These are phyloP conservation scores for Ladona fulva DNA, from an alignment of 1,140 invertebrate genomes.

Conservation along the genomic window DNA sequence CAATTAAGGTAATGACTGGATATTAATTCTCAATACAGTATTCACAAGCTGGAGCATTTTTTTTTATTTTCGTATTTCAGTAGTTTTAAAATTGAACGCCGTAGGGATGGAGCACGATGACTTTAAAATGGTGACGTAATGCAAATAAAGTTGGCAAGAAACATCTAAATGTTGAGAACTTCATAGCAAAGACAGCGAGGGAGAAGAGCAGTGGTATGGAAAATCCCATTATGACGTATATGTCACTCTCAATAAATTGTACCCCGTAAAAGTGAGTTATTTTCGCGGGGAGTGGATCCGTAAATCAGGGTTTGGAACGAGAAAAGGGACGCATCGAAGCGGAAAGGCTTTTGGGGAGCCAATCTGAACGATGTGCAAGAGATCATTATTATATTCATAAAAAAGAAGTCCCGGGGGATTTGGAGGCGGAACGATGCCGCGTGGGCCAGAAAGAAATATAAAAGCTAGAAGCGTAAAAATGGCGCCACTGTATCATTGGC, in stretches of 20 bases:
- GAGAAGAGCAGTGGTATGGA: neutral
- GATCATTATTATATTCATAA: conserved; percentile 5
- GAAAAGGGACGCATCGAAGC: neutral
- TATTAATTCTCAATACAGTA: no score
- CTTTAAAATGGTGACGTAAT: no score
- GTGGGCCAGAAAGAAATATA: neutral
- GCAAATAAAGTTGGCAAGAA: no score
- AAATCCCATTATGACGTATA: neutral
- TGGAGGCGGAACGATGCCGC: neutral
- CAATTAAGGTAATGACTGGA: no score
- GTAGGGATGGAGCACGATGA: no score
- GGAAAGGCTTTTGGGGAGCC: neutral
- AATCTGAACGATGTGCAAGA: neutral
- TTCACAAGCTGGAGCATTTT: no score
- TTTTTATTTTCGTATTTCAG: no score
- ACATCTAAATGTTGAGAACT: no score
- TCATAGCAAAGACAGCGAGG: neutral
- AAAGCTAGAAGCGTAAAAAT: neutral
- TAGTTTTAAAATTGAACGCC: no score
- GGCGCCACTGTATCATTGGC: neutral
- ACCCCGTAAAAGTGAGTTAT: neutral
- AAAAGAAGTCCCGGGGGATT: neutral
- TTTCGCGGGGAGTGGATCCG: neutral
- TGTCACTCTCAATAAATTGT: neutral
- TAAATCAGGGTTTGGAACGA: neutral